phyloP scores from a whole-genome alignment of 2,888 invertebrate genomes.

The Deilephila porcellus region DNA sequence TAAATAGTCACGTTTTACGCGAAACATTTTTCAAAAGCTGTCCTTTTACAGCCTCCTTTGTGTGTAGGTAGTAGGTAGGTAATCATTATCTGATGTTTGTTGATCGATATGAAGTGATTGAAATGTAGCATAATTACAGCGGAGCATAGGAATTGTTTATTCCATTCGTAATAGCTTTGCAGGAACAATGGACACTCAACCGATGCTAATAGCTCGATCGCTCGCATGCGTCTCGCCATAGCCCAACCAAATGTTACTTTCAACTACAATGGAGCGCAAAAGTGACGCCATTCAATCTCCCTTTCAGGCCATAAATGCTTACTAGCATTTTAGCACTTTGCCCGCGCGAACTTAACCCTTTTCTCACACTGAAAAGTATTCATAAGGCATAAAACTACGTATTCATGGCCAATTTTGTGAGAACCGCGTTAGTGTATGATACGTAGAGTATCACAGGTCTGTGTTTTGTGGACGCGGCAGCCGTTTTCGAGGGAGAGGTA shows the following conservation, averaged over 20 bases:
- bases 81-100: too few relatives aligned
- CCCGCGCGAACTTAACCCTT: constrained; percentile 66
- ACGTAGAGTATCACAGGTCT: constrained; percentile 39
- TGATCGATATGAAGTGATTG: not conserved
- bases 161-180: not conserved
- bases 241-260: constrained; percentile 52
- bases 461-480: constrained; percentile 45
- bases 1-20: too few relatives aligned
- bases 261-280: constrained; percentile 34
- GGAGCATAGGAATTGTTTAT: not conserved
- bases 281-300: constrained; percentile 33
- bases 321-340: constrained; percentile 71
- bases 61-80: too few relatives aligned
- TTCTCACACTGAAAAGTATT: constrained; percentile 68
- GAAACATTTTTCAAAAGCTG: too few relatives aligned
- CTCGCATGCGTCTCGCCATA: constrained; percentile 33
- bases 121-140: not conserved
- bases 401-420: constrained; percentile 49
- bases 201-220: constrained; percentile 15
- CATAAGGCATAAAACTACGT: constrained; percentile 68
- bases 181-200: constrained; percentile 8
- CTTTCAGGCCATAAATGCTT: constrained; percentile 65
- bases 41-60: too few relatives aligned
- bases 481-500: constrained; percentile 27
- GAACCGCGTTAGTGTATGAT: constrained; percentile 42